Base-by-base conservation (phyloP, 2,797 vertebrate species). In the Mycteria americana region DNA sequence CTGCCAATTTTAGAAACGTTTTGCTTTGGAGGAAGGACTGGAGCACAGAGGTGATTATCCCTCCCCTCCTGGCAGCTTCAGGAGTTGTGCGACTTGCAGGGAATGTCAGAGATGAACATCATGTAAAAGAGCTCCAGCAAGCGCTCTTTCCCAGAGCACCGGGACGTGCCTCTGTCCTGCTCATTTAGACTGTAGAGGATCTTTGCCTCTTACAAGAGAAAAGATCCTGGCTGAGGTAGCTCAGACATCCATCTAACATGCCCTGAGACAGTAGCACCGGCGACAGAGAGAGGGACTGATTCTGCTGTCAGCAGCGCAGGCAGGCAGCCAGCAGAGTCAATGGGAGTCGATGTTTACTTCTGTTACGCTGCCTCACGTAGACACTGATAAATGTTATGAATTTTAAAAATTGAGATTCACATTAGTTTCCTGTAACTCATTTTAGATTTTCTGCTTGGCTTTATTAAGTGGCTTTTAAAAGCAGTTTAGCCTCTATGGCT, bases 391-490 rank as follows among this genome's bases (percentile, higher is more conserved):
- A 96, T 97, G 93, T 70, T 97, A 92, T 91, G 91, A 97, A 96
- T 96, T 96, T 95, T 88, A 78, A 89, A 95, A 95, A 94, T 76
- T 91, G 93, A 97, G 91, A 88, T 93, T 95, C 78, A 56, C 94
- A 95, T 96, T 96, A 73, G 92, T 84, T 96, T 88, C 85, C 92
- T 96, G 92, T 96, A 96, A 84, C 81, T 88, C 76, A 63, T 92
- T 88, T 94, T 93, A 91, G 93, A 95, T 96, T 97, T 97, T 89
- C 87, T 92, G 96, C 85, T 96, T 93, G 75, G 75, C 76, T 95
- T 94, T 96, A 95, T 96, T 95, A 96, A 97, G 92, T 97, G 91
- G 65, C 89, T 97, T 96, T 96, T 92, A 91, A 94, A 96, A 96
- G 87, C 84, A 93, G 86, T 84, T 93, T 51, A 85, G 84, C 68